Evolutionary conservation across 2,797 vertebrate genomes (phyloP), one percentile per base, ranked within the genome.

Genomic region (Sebastes matsubarae): DNA sequence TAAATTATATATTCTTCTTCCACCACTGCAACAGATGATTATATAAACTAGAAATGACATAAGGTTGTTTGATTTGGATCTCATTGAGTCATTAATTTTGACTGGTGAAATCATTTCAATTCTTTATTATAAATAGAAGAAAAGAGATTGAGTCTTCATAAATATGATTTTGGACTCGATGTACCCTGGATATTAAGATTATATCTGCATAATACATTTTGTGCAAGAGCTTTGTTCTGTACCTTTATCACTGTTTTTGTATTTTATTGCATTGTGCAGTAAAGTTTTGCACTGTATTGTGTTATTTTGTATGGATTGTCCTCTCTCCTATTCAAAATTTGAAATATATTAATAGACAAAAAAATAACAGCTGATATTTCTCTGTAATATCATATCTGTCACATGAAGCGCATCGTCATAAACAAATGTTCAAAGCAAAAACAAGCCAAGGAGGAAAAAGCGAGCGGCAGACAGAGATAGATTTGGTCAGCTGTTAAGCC

Each of bases 401-500:
- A 73, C 46, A 68, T 69, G 59, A 72, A 71, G 36, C 5, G 3
- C 22, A 72, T 80, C 4, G 6, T 27, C 70, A 71, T 34, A 38
- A 68, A 76, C 50, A 70, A 0, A 75, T 52, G 75, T 71, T 54
- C 52, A 80, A 81, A 81, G 27, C 38, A 32, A 60, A 83, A 72
- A 57, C 38, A 79, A 78, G 66, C 27, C 63, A 5, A 76, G 65
- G 32, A 60, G 65, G 75, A 67, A 59, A 29, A 55, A 18, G 25
- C 30, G 24, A 57, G 67, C 14, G 22, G 25, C 76, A 75, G 79
- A 76, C 69, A 77, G 77, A 78, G 80, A 86, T 36, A 83, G 79
- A 87, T 87, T 69, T 88, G 88, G 85, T 90, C 85, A 88, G 82
- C 83, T 82, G 80, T 85, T 85, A 75, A 83, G 87, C 69, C 36